Evolutionary conservation across 1,140 invertebrate species (phyloP), one percentile per base, ranked within the genome.

Genomic region (Drosophila simulans): DNA sequence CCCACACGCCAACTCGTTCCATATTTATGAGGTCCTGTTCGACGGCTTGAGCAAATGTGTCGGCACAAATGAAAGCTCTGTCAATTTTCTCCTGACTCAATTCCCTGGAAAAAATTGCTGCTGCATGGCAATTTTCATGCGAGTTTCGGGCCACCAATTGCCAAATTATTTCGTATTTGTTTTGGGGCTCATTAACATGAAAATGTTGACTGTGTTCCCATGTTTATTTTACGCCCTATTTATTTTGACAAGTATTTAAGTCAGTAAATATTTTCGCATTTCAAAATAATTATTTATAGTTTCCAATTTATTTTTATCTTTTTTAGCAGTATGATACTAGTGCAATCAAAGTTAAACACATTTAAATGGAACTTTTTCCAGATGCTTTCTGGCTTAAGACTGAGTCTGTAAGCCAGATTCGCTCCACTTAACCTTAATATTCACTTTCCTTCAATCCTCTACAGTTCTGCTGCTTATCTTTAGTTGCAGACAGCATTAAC

Each of bases 1-100:
- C 20, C 25, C 3, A 10, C 8, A 17, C 22, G 13, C 42, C 17
- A 39, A 34, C 15, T 48, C 42, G 10, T 57, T 70, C 31, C 65
- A 48, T 57, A 48, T 56, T 57, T 56, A 48, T 70, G 51, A 70
- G 52, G n/a, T 45, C 40, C 31, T 31, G 11, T 34, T 51, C 34
- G 34, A 13, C 5, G 34, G 12, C 25, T 56, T 34, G 51, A 20
- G 51, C 20, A 70, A 70, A 49, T 56, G 42, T 68, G 64, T 68
- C 31, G 40, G 37, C 60, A 10, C 31, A 52, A 68, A 68, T 43
- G 17, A n/a, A 69, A 22, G 40, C 49, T 34, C 15, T 27, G 37
- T 11, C 31, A 27, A 68, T 45, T 69, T 52, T 65, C 13, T 22
- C 22, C 8, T n/a, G 62, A 63, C 45, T 63, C 15, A 13, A 43